Evolutionary conservation across 2,797 vertebrate genomes (phyloP), one percentile per base, ranked within the genome.

Genomic region (Gephyroberyx darwinii): DNA sequence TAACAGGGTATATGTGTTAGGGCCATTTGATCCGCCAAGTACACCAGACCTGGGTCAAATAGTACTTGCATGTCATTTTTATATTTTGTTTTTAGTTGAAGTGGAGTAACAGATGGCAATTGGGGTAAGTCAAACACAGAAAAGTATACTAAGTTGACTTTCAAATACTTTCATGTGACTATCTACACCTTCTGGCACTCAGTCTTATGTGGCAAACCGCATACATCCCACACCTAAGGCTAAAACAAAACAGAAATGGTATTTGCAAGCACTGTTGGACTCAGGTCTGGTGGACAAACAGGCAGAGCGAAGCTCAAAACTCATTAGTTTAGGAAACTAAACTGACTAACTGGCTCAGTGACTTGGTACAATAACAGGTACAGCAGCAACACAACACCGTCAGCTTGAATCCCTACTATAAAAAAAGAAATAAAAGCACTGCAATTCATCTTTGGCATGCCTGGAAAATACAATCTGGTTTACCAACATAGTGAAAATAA

Each of bases 391-490:
- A 69, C 63, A 57, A 78, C 56, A 70, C 58, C 33, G 69, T 56
- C 43, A 64, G 41, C 57, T 60, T 14, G 43, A 81, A 69, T 61
- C 56, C 16, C 9, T 26, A 48, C 68, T 65, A 58, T 48, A 33
- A 58, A 48, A 13, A 75, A 71, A 54, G 51, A 8, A 58, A 31
- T 48, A 54, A 39, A 69, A 63, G 41, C 45, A 79, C 63, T 75
- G 65, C 50, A 65, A 76, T 70, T 80, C 70, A 56, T 91, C 89
- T 91, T 90, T 91, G 90, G 89, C 79, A 16, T 72, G 75, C 74
- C 77, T 57, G 80, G 77, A 76, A 78, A 85, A 80, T 71, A 80
- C 68, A 66, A 70, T 81, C 78, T 41, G n/a, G 75, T 77, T 86
- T 77, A 81, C 71, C 78, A 68, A 80, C 62, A 70, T 33, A 58